phyloP scores from a whole-genome alignment of 2,888 invertebrate genomes.

The Leucozona laternaria region DNA sequence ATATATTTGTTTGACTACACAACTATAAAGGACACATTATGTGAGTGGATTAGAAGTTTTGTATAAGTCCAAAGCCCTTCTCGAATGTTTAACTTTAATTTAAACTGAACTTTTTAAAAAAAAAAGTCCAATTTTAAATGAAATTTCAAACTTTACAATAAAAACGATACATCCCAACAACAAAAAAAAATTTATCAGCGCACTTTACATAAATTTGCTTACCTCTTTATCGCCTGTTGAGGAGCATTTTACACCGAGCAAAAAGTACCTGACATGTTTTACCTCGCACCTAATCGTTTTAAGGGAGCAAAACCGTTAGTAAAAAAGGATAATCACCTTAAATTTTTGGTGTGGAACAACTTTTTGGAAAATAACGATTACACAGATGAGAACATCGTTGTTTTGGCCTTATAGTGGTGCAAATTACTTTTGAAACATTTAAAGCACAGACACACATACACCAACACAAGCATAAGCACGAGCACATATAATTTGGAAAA shows the following conservation, averaged over 20 bases:
- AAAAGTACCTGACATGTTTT: not conserved
- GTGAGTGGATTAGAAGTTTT: too few species aligned
- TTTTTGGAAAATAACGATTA: conserved; percentile 58
- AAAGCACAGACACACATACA: conserved; percentile 2
- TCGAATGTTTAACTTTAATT: not conserved
- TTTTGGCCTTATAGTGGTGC: conserved; percentile 46
- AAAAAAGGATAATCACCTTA: conserved; percentile 54
- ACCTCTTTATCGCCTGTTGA: conserved; percentile 21
- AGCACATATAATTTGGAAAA: not conserved
- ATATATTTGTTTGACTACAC: too few species aligned
- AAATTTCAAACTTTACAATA: not conserved
- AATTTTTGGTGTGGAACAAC: conserved; percentile 51
- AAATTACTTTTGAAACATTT: conserved; percentile 58
- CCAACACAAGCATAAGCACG: not conserved
- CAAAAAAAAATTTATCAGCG: not conserved
- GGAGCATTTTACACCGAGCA: conserved; percentile 1
- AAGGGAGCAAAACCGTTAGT: conserved; percentile 34
- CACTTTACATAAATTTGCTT: not conserved
- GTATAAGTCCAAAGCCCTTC: too few species aligned
- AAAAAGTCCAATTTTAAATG: not conserved
- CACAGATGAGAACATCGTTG: conserved; percentile 44
- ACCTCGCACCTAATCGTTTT: not conserved
- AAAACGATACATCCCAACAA: not conserved
- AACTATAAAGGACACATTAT: too few species aligned
- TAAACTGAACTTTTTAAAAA: not conserved